Evolutionary conservation across 2,113 vertebrate species (phyloP).

Genomic region (Oncorhynchus gorbuscha): DNA sequence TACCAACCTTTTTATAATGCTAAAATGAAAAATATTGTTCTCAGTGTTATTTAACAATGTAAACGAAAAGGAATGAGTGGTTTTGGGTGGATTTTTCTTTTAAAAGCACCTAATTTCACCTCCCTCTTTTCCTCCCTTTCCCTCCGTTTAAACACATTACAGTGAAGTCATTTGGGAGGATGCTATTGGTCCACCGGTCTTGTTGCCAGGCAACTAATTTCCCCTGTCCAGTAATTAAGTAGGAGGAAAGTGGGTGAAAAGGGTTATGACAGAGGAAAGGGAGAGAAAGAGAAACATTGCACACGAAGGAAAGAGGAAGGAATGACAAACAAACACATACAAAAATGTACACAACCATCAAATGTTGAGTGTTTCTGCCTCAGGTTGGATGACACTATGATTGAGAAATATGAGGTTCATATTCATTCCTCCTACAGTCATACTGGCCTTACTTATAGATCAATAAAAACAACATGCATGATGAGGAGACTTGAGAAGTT

Average conservation of each 20-base stretch:
- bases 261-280: not conserved
- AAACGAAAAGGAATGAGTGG: not conserved
- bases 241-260: constrained; percentile 23
- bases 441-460: not conserved
- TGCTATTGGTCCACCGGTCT: constrained; percentile 75
- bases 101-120: constrained; percentile 11
- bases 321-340: constrained; percentile 12
- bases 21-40: no score
- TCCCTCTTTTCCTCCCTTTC: not conserved
- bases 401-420: no score
- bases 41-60: no score
- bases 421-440: no score
- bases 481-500: constrained; percentile 15
- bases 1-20: no score
- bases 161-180: constrained; percentile 76
- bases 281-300: constrained; percentile 27
- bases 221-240: constrained; percentile 54
- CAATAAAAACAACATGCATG: no score
- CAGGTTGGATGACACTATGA: no score
- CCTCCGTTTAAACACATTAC: not conserved
- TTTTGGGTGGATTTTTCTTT: not conserved
- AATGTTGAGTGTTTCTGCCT: no score
- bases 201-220: constrained; percentile 61
- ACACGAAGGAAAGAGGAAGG: not conserved
- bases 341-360: not conserved